These are phyloP conservation scores for Drosophila barbarae DNA, from an alignment of 2,888 invertebrate genomes.

Conservation along the genomic window DNA sequence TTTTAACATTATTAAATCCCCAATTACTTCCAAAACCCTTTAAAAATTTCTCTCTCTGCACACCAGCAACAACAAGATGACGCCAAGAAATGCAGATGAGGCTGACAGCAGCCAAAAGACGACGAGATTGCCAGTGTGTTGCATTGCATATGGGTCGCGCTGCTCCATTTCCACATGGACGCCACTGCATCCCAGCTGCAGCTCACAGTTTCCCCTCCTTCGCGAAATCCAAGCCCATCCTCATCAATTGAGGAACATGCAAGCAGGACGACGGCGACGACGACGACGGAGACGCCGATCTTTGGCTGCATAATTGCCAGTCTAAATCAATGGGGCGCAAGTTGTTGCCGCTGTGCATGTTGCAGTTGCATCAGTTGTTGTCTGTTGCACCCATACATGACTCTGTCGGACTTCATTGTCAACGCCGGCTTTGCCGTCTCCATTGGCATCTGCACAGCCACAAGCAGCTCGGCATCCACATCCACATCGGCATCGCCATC, in stretches of 20 bases:
- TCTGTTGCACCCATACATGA: constrained; percentile 52
- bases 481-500: constrained; percentile 22
- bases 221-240: constrained; percentile 49
- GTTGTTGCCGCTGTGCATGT: constrained; percentile 43
- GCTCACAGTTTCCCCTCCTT: constrained; percentile 31
- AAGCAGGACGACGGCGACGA: constrained; percentile 35
- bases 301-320: constrained; percentile 69
- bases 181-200: constrained; percentile 28
- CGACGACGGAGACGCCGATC: constrained; percentile 42
- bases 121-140: constrained; percentile 28
- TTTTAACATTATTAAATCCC: neutral
- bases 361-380: constrained; percentile 26
- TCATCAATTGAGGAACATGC: constrained; percentile 46
- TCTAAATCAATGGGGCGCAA: constrained; percentile 68
- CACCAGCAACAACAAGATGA: constrained; percentile 43
- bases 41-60: constrained; percentile 4
- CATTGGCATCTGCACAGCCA: constrained; percentile 38
- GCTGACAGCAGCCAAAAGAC: constrained; percentile 60
- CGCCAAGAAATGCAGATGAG: constrained; percentile 72
- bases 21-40: neutral
- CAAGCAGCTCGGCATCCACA: constrained; percentile 12
- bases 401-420: constrained; percentile 50
- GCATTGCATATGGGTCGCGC: constrained; percentile 59
- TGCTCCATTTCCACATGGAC: constrained; percentile 60
- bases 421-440: constrained; percentile 35